phyloP scores from a whole-genome alignment of 2,888 invertebrate genomes.

The Caenorhabditis virilis region DNA sequence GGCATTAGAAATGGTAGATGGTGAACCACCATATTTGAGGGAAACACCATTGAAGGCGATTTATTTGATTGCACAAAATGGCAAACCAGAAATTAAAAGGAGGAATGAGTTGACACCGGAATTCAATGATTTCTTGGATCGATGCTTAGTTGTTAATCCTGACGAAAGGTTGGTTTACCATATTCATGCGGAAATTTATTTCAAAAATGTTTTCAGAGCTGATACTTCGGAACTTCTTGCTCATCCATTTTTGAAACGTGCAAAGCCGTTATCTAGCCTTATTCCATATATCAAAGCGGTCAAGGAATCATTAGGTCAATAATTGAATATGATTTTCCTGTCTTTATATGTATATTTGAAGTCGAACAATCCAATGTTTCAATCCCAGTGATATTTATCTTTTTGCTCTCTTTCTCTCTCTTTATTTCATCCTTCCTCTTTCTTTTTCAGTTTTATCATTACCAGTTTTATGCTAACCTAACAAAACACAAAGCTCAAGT shows the following conservation, averaged over 20 bases:
- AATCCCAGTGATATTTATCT: neutral
- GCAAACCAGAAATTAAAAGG: conserved; percentile 86
- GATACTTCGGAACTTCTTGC: conserved; percentile 87
- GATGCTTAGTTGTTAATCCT: conserved; percentile 71
- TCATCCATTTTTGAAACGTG: conserved; percentile 81
- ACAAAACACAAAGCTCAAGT: no score
- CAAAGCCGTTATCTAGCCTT: conserved; percentile 81
- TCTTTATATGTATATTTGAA: conserved; percentile 33
- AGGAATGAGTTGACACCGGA: conserved; percentile 81
- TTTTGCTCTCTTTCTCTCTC: no score
- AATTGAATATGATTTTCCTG: neutral
- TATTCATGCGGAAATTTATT: no score
- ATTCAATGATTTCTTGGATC: conserved; percentile 76
- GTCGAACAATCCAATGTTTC: neutral
- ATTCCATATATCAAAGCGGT: conserved; percentile 90
- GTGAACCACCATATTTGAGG: conserved; percentile 88
- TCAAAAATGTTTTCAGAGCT: conserved; percentile 73
- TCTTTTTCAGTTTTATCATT: no score
- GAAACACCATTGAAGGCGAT: conserved; percentile 83
- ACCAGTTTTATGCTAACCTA: no score
- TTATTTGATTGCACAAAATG: conserved; percentile 92
- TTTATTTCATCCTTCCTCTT: no score
- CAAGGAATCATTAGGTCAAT: conserved; percentile 73
- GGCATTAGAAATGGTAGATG: conserved; percentile 96
- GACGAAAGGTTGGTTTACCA: conserved; percentile 46